These are phyloP conservation scores for Molanna angustata DNA, from an alignment of 2,888 invertebrate species.

Conservation along the genomic window DNA sequence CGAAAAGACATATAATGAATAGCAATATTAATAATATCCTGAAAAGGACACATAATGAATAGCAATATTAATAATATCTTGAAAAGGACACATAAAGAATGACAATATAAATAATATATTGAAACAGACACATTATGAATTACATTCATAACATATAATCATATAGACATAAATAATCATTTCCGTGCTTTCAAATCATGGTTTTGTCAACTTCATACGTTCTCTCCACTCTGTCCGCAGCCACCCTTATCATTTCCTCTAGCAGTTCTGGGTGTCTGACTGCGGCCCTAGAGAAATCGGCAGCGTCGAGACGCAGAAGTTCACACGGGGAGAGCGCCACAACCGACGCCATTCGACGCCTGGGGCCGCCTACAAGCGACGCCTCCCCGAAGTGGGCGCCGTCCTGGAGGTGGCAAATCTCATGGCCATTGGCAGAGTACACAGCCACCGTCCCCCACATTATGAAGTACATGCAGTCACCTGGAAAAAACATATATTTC, in stretches of 20 bases:
- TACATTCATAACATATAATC: too few species aligned
- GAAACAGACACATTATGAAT: too few species aligned
- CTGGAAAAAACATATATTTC: conserved; percentile 35
- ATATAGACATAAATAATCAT: too few species aligned
- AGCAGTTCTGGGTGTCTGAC: conserved; percentile 35
- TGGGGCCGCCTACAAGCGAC: conserved; percentile 41
- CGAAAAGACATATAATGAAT: too few species aligned
- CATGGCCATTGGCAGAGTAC: conserved; percentile 47
- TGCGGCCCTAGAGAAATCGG: conserved; percentile 37
- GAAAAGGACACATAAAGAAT: too few species aligned
- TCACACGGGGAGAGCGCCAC: conserved; percentile 45
- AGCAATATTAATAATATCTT: too few species aligned
- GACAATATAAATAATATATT: too few species aligned
- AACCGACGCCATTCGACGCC: conserved; percentile 42
- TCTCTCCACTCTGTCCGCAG: conserved; percentile 12
- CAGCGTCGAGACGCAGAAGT: conserved; percentile 39
- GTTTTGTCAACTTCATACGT: conserved; percentile 13
- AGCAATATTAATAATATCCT: too few species aligned
- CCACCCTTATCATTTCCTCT: conserved; percentile 12
- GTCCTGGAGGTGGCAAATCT: conserved; percentile 43
- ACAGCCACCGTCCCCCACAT: conserved; percentile 55
- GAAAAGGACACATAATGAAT: too few species aligned
- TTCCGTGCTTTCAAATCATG: background rate
- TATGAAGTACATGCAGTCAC: conserved; percentile 58
- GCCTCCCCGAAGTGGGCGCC: conserved; percentile 48